These are phyloP conservation scores for Manacus vitellinus DNA, from an alignment of 2,113 vertebrate species.

Conservation along the genomic window DNA sequence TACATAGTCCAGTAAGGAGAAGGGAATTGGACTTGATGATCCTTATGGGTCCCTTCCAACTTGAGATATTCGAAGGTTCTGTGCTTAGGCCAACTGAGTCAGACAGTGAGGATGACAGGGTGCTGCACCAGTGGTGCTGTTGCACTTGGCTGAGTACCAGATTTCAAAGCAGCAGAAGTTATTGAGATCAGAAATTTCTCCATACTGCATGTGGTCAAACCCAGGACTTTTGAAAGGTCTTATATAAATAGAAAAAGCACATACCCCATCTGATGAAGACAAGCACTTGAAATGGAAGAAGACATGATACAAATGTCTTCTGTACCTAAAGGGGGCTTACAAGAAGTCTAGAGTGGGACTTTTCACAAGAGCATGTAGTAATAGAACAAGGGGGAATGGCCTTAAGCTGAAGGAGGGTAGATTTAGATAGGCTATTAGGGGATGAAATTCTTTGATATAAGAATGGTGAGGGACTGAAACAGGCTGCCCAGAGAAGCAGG, in stretches of 20 bases:
- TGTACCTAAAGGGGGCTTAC: neutral
- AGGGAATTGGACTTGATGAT: neutral
- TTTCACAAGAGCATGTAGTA: neutral
- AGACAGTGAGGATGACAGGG: neutral
- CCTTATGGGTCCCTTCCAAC: neutral
- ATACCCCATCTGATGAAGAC: fast-evolving
- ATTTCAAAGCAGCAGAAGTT: neutral
- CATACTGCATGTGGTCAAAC: neutral
- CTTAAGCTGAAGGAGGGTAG: neutral
- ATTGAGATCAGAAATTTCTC: neutral
- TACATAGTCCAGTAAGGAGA: fast-evolving
- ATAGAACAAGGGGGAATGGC: neutral
- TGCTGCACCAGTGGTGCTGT: neutral
- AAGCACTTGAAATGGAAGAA: neutral
- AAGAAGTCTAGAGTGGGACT: neutral
- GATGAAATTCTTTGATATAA: neutral
- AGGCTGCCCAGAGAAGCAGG: neutral
- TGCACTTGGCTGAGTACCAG: neutral
- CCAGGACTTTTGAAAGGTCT: neutral
- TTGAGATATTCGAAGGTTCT: neutral
- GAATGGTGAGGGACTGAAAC: neutral
- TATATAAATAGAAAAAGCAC: neutral
- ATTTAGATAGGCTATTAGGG: neutral
- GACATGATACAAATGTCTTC: neutral
- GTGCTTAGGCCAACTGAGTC: neutral